Base-by-base conservation (phyloP, 2,797 vertebrate species). In the Cichlasoma orientale region DNA sequence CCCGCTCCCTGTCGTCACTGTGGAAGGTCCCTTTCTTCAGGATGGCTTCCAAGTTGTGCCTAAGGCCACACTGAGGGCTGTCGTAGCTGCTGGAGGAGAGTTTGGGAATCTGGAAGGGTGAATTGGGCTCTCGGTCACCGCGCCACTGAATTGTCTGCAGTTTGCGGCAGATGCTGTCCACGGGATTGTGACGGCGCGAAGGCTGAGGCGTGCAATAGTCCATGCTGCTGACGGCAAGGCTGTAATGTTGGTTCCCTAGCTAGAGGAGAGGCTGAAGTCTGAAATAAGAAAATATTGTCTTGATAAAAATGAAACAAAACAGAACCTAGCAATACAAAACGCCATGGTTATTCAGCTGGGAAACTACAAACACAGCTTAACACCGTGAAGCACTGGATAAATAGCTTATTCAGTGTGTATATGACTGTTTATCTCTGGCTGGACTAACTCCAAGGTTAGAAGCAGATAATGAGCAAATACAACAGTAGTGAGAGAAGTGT, bases 161-260 rank as follows among this genome's bases (percentile, higher is more conserved):
- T 80, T 98, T 98, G 78, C 96, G 95, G 87, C 97, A 96, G 81
- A 98, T 97, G 90, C 97, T 98, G 89, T 97, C 96, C 82, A 98
- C 96, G 0, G 98, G 98, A 82, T 98, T 97, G 90, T 97, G 97
- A 6, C 94, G 95, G 3, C 93, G 92, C n/a, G 77, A 77, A 0
- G 91, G 52, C 63, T 92, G 83, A 1, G 90, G 83, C 2, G 89
- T 79, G 82, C 70, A 90, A 47, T 33, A 91, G 59, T 95, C 94
- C 96, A 96, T 96, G 83, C 50, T 87, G 88, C 78, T 74, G 83
- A 54, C 7, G 25, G 56, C 33, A 7, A 50, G 69, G 63, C 59
- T 2, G 84, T n/a, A 63, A 69, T 0, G 31, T 74, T 74, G 78
- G 79, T 5, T 75, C 83, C 78, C 86, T 79, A 72, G 36, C 56